Evolutionary conservation across 1,140 invertebrate species (phyloP).

Genomic region (Pantala flavescens): DNA sequence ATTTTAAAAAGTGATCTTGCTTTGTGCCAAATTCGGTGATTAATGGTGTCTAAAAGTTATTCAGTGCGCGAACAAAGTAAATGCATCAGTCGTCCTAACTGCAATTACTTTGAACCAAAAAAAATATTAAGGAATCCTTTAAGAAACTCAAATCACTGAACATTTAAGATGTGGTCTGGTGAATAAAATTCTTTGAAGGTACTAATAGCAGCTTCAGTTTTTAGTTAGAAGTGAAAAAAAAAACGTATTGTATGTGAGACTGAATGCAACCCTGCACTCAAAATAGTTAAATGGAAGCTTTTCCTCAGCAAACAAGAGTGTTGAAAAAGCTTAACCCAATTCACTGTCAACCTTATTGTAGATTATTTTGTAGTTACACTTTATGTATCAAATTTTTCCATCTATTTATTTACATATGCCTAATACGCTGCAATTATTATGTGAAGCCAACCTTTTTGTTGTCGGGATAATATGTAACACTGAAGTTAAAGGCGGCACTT

Average conservation of each 20-base stretch:
- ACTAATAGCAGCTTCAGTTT: constrained; percentile 9
- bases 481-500: background rate
- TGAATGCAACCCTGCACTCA: background rate
- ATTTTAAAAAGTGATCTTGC: background rate
- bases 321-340: background rate
- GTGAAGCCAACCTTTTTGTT: constrained; percentile 1
- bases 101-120: constrained; percentile 6
- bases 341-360: constrained; percentile 2
- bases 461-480: background rate
- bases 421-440: background rate
- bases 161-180: constrained; percentile 2
- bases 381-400: constrained; percentile 6
- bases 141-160: constrained; percentile 10
- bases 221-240: constrained; percentile 4
- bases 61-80: background rate
- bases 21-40: background rate
- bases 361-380: constrained; percentile 3
- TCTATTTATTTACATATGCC: constrained; percentile 4
- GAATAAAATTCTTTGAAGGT: background rate
- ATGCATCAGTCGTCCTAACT: background rate
- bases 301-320: background rate
- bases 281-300: constrained; percentile 9
- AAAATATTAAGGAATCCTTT: background rate
- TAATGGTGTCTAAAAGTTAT: constrained; percentile 10
- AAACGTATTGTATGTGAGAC: constrained; percentile 1